Conservation (phyloP, 2,888 invertebrate species). For the Thumatha senex region DNA sequence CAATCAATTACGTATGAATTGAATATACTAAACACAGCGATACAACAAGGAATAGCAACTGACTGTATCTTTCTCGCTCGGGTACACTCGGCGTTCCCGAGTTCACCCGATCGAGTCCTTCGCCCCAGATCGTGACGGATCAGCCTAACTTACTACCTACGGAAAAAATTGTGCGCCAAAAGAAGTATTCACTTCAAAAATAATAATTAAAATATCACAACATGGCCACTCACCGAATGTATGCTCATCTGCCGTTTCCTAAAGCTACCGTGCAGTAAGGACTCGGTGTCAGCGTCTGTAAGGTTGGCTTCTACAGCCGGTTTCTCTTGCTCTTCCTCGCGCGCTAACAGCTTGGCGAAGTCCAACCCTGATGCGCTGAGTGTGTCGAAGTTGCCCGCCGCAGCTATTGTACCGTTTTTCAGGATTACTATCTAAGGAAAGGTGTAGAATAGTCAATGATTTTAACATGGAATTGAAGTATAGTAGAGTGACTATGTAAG, state of each 20-base stretch:
- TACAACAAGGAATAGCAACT: no score
- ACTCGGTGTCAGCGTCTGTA: conserved; percentile 48
- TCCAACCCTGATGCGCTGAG: conserved; percentile 89
- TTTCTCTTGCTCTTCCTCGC: conserved; percentile 70
- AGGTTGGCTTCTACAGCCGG: conserved; percentile 36
- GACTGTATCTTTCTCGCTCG: no score
- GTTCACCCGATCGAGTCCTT: no score
- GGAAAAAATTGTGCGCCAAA: no score
- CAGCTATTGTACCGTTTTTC: conserved; percentile 83
- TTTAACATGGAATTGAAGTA: neutral
- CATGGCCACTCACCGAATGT: conserved; percentile 75
- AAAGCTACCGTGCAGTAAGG: conserved; percentile 67
- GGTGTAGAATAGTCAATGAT: neutral
- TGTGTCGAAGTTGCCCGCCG: conserved; percentile 88
- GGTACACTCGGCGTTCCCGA: no score
- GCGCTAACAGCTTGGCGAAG: conserved; percentile 88
- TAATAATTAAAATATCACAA: no score
- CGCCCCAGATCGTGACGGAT: no score
- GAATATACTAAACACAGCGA: no score
- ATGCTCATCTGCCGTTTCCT: conserved; percentile 77
- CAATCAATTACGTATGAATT: no score
- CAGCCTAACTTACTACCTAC: no score
- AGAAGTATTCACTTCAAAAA: no score
- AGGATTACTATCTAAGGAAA: conserved; percentile 79
- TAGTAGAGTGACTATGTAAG: no score